Base-by-base conservation (phyloP, 2,113 vertebrate genomes). In the Spea multiplicata region DNA sequence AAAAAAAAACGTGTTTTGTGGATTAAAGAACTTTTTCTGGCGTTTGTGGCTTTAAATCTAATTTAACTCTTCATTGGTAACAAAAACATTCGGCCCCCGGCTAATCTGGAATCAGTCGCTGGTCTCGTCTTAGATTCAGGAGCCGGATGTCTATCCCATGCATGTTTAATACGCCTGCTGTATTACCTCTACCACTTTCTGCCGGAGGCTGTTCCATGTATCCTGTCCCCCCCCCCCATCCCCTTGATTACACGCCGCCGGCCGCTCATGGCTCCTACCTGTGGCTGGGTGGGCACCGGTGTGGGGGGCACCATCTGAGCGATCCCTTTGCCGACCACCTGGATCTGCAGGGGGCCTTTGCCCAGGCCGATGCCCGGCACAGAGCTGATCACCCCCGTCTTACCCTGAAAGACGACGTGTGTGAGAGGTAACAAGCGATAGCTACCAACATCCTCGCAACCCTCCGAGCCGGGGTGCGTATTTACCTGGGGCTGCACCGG, bases 311-410 rank as follows among this genome's bases (percentile, higher is more conserved):
- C 82, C 73, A 94, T 91, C 62, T 91, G 90, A 12, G 83, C 72
- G 5, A 92, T 65, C 44, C 85, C 85, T 46, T 88, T 55, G 70
- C 91, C 89, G 0, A 92, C 83, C 16, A 91, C 88, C 81, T 93
- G 89, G 68, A 93, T 89, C 87, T 93, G 91, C 64, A 90, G 70
- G 4, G 89, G 83, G n/a, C 80, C 87, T 76, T 91, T 92, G 16
- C 88, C 88, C n/a, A 92, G 83, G 73, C 81, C 82, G 72, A 90
- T 83, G 16, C 86, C 85, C 9, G 93, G 88, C 2, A 92, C 86
- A 2, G 93, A 91, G 82, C 91, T 92, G 83, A 95, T 92, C 75
- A 94, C 90, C 59, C 89, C 93, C 14, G 92, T 83, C 82, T 93
- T 93, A 17, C 91, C 79, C 94, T 95, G 91, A 64, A 10, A 8